A percentile compares a stretch with the other conserved stretches of the same genome.
phyloP scores from a whole-genome alignment of 2,888 invertebrate genomes.

The Helicoverpa assulta region DNA sequence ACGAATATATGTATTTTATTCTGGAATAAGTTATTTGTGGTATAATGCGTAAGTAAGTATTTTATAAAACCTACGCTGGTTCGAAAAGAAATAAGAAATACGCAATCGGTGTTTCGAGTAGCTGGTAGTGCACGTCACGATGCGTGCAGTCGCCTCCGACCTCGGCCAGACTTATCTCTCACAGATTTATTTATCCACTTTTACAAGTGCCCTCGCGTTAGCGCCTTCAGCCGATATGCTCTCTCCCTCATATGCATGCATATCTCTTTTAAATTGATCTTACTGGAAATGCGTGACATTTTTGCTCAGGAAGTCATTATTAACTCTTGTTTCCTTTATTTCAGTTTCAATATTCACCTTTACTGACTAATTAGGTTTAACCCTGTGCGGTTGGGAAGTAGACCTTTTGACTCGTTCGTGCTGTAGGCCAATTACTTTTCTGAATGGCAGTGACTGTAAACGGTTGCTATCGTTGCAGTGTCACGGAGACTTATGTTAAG shows the following conservation, averaged over 20 bases:
- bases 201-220: slow-evolving; percentile 62
- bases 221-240: slow-evolving; percentile 48
- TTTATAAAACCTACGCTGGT: slow-evolving; percentile 18
- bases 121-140: slow-evolving; percentile 55
- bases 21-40: slow-evolving; percentile 11
- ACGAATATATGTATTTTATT: slow-evolving; percentile 27
- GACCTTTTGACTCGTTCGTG: slow-evolving; percentile 17
- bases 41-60: slow-evolving; percentile 22
- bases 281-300: slow-evolving; percentile 22
- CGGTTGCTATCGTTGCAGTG: slow-evolving; percentile 36
- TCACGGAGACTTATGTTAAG: slow-evolving; percentile 32
- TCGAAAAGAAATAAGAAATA: slow-evolving; percentile 56
- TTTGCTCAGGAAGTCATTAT: slow-evolving; percentile 28
- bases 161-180: slow-evolving; percentile 80
- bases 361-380: slow-evolving; percentile 47
- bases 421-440: slow-evolving; percentile 25
- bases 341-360: slow-evolving; percentile 16
- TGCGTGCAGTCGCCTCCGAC: slow-evolving; percentile 67
- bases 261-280: not conserved
- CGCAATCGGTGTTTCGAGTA: slow-evolving; percentile 52
- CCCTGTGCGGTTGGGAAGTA: slow-evolving; percentile 47
- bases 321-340: slow-evolving; percentile 6
- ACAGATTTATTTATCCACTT: slow-evolving; percentile 75
- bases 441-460: slow-evolving; percentile 19
- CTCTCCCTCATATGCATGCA: slow-evolving; percentile 34